Conservation (phyloP, 2,113 vertebrate species). For the Cacatua alba region DNA sequence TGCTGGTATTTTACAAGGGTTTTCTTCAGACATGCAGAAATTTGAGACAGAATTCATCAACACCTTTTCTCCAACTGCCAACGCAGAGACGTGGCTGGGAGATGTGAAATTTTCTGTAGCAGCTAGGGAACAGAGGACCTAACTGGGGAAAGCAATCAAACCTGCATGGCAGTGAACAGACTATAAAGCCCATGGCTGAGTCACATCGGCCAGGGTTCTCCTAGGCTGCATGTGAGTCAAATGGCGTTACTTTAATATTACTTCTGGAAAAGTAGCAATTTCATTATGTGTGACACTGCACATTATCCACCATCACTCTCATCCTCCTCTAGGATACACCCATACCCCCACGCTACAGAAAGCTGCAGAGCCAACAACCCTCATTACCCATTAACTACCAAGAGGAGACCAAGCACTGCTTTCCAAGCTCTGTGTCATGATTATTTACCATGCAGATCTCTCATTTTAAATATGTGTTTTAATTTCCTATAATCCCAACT, state of each 20-base stretch:
- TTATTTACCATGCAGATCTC: constrained; percentile 50
- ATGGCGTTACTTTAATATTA: neutral
- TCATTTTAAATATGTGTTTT: constrained; percentile 68
- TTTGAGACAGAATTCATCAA: constrained; percentile 62
- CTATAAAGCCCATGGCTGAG: neutral
- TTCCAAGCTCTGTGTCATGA: constrained; percentile 21
- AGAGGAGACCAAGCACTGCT: constrained; percentile 29
- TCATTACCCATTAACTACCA: neutral
- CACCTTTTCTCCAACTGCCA: constrained; percentile 50
- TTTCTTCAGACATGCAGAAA: constrained; percentile 55
- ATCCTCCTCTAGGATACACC: neutral
- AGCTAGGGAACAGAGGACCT: constrained; percentile 2
- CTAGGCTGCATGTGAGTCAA: neutral
- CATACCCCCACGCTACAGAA: neutral
- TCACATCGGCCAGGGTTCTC: rapidly evolving
- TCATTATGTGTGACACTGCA: neutral
- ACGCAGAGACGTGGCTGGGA: constrained; percentile 37
- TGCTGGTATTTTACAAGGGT: constrained; percentile 25
- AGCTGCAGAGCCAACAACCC: neutral
- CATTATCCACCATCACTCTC: constrained; percentile 14
- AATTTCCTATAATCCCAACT: constrained; percentile 75
- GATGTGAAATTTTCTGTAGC: constrained; percentile 28
- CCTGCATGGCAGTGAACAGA: neutral
- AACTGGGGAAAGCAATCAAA: neutral
- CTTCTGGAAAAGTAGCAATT: neutral